Base-by-base conservation (phyloP, 92 coral and sea anemone genomes). In the Phenganax marumi region DNA sequence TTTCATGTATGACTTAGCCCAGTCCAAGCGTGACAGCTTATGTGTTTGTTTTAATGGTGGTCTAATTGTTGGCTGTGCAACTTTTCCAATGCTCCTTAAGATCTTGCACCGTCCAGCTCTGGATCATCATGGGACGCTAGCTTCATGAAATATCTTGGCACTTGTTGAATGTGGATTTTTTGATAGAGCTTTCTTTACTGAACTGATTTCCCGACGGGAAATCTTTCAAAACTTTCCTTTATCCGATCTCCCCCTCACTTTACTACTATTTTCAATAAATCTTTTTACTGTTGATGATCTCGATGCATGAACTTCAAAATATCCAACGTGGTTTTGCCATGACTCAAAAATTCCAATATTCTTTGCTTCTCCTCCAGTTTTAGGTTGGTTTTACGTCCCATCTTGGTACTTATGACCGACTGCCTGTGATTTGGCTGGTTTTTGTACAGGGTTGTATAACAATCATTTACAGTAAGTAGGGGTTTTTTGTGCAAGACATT, bases 41-140 rank as follows among this genome's bases (percentile, higher is more conserved):
- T 71, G 76, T 71, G 16, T 72, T 48, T 48, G 23, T 50, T 6
- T 72, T 23, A 71, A 18, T 71, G 76, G 76, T 71, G 76, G 76
- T 71, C 8, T 71, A 48, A 71, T 48, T 43, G 57, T 71, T 48
- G 76, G 76, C 33, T 48, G 39, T 16, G 74, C 14, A 18, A 71
- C 53, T 71, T 71, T 71, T 9, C 76, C 76, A 47, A 71, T 22
- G 57, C 76, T 71, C 17, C 49, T 71, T 71, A 71, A 71, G 33
- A 71, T 71, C 76, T 26, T 71, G 33, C 76, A 71, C 76, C 76
- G 57, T 71, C 76, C 76, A 10, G 76, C 76, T 50, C 76, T 71
- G 23, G 76, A 71, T 71, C 76, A 39, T 71, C 21, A 43, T 7
- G 76, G 76, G 19, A 71, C 54, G 23, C 76, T 21, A 71, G 76